Conservation (phyloP, 2,113 vertebrate species). For the Empidonax traillii region DNA sequence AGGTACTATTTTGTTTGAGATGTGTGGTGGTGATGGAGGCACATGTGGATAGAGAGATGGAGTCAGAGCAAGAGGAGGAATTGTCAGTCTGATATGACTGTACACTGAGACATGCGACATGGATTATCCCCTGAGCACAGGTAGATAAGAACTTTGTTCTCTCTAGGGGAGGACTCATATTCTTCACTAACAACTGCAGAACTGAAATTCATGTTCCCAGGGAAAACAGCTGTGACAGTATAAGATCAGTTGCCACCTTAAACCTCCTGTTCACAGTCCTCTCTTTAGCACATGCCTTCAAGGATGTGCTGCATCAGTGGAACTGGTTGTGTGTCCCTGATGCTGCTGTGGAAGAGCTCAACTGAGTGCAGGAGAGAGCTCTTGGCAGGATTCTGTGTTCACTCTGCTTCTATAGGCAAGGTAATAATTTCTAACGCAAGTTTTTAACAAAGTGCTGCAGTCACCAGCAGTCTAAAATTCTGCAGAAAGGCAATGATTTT, state of each 20-base stretch:
- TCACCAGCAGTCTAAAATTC: neutral
- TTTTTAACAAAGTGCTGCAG: neutral
- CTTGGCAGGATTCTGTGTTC: neutral
- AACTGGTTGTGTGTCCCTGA: neutral
- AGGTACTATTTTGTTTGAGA: neutral
- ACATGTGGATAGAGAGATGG: neutral
- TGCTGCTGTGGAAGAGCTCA: accelerated
- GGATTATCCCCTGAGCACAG: neutral
- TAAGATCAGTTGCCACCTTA: neutral
- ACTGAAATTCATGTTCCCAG: neutral
- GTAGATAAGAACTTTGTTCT: neutral
- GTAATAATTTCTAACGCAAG: neutral
- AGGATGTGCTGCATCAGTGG: neutral
- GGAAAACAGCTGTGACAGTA: neutral
- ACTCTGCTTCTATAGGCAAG: neutral
- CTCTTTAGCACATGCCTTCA: neutral
- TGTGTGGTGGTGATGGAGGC: neutral
- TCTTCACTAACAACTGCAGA: neutral
- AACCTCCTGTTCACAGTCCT: neutral
- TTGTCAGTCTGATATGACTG: too few species aligned
- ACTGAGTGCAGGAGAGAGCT: neutral
- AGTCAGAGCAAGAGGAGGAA: neutral
- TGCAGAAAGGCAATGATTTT: neutral
- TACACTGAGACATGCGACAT: neutral
- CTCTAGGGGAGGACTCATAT: neutral